These are phyloP conservation scores for Pristionchus arcanus DNA, from an alignment of 2,888 invertebrate species.

Conservation along the genomic window DNA sequence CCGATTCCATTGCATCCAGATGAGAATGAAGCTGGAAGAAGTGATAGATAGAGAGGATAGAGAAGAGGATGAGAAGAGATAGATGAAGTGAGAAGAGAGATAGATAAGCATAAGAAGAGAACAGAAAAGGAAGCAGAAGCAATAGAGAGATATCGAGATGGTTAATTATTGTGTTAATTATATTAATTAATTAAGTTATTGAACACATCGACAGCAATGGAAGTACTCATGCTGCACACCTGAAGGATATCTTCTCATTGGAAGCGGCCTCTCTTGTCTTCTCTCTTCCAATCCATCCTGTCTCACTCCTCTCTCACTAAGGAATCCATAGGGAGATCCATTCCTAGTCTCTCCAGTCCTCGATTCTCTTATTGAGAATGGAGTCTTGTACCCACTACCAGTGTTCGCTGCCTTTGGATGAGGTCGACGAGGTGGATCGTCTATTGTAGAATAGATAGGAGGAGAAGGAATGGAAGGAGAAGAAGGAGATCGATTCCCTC, in stretches of 20 bases:
- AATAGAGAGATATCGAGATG: neutral
- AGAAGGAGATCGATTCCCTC: neutral
- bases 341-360: constrained; percentile 7
- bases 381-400: constrained; percentile 35
- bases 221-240: neutral
- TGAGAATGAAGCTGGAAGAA: constrained; percentile 17
- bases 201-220: constrained; percentile 22
- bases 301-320: neutral
- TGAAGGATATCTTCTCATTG: constrained; percentile 47
- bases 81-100: constrained; percentile 29
- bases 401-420: neutral
- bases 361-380: constrained; percentile 26
- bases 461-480: neutral
- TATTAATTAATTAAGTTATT: neutral
- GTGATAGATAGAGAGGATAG: neutral
- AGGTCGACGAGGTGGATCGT: constrained; percentile 51
- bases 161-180: neutral
- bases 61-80: neutral
- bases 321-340: constrained; percentile 29
- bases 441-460: constrained; percentile 33
- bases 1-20: constrained; percentile 64
- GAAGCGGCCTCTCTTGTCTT: neutral
- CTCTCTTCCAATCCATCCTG: neutral
- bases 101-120: constrained; percentile 16
- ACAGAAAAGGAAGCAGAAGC: neutral